Conservation (phyloP, 2,113 vertebrate genomes). For the Sturnira hondurensis region DNA sequence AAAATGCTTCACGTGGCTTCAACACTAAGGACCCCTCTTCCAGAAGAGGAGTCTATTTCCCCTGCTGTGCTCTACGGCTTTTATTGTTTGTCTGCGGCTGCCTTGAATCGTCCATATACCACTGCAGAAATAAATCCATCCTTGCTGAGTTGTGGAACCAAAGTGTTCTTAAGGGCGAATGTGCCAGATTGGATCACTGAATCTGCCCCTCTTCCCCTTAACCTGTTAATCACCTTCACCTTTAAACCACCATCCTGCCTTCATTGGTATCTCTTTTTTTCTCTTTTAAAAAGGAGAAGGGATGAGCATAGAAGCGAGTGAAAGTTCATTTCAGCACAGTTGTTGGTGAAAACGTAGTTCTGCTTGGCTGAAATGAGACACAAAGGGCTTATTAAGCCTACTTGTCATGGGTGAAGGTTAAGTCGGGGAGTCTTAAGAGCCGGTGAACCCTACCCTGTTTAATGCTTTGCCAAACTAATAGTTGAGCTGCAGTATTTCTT, state of each 20-base stretch:
- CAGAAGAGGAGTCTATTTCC: not conserved
- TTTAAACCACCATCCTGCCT: constrained; percentile 1
- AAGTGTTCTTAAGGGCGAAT: not conserved
- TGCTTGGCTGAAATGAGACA: not conserved
- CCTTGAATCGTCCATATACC: constrained; percentile 17
- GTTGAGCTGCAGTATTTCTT: not conserved
- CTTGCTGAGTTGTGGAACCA: not conserved
- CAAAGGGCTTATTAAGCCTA: constrained; percentile 26
- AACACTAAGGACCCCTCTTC: not conserved
- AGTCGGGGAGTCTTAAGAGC: not conserved
- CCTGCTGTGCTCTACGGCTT: not conserved
- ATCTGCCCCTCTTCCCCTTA: constrained; percentile 40
- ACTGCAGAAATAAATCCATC: constrained; percentile 22
- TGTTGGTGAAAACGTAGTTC: constrained; percentile 12
- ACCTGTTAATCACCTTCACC: not conserved
- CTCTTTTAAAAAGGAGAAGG: not conserved
- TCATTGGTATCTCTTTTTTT: not conserved
- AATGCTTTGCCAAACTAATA: constrained; percentile 48
- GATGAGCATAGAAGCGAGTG: constrained; percentile 46
- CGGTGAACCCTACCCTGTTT: not conserved
- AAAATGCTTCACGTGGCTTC: not conserved
- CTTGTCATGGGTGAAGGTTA: not conserved
- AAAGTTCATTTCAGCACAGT: constrained; percentile 47
- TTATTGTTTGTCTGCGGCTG: constrained; percentile 29
- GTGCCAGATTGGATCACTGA: not conserved